Evolutionary conservation across 2,113 vertebrate species (phyloP).

Genomic region (Prunella fulvescens): DNA sequence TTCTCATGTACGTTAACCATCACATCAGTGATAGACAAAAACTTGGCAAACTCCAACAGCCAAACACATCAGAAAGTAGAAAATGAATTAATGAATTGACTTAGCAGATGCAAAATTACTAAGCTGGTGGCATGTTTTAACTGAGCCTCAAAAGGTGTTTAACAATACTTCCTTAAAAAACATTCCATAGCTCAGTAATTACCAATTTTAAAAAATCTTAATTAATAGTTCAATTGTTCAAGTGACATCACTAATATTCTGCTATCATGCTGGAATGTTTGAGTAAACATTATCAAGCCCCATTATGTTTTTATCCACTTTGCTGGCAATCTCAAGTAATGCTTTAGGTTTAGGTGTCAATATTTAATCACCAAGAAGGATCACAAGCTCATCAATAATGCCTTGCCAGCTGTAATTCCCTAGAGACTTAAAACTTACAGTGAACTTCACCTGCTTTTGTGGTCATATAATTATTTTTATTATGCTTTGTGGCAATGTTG

Average conservation of each 20-base stretch:
- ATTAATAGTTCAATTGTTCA: not conserved
- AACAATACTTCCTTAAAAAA: not conserved
- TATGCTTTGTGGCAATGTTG: constrained; percentile 37
- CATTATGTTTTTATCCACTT: not conserved
- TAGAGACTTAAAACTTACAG: constrained; percentile 50
- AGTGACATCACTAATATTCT: not conserved
- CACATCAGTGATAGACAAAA: not conserved
- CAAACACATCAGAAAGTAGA: not conserved
- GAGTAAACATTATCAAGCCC: not conserved
- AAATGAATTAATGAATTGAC: not conserved
- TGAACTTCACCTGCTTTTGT: constrained; percentile 43
- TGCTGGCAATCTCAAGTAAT: not conserved
- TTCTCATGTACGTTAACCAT: not conserved
- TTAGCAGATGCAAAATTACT: not conserved
- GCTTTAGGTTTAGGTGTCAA: constrained; percentile 55
- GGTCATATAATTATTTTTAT: constrained; percentile 73
- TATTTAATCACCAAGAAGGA: constrained; percentile 70
- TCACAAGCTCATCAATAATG: constrained; percentile 60
- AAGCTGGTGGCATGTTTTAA: not conserved
- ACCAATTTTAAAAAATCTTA: not conserved
- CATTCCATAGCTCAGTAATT: not conserved
- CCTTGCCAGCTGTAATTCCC: constrained; percentile 22
- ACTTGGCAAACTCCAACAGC: not conserved
- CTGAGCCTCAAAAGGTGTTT: not conserved
- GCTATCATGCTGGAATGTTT: not conserved